Conservation (phyloP, 1,140 invertebrate genomes). For the Lordiphosa clarofinis region DNA sequence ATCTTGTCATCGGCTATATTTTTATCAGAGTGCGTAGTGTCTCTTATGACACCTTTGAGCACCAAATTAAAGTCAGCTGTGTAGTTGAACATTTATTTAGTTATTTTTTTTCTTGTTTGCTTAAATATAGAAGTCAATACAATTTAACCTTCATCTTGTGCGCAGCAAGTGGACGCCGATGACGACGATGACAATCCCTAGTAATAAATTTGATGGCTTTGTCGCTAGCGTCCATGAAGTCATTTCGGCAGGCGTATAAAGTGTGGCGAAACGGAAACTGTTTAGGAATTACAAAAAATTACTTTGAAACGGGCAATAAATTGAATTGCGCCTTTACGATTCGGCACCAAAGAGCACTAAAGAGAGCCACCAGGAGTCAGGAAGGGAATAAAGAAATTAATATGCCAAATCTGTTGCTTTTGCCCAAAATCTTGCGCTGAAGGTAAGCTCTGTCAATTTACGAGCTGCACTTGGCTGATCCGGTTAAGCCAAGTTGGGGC, state of each 20-base stretch:
- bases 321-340: slow-evolving; percentile 41
- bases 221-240: not conserved
- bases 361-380: slow-evolving; percentile 1
- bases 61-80: too few relatives aligned
- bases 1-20: too few relatives aligned
- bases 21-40: too few relatives aligned
- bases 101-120: too few relatives aligned
- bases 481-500: too few relatives aligned
- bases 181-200: too few relatives aligned
- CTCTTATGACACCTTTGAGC: too few relatives aligned
- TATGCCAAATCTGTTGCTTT: slow-evolving; percentile 24
- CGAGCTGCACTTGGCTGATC: not conserved
- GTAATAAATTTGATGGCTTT: not conserved
- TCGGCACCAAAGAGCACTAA: slow-evolving; percentile 17
- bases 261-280: slow-evolving; percentile 13
- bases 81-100: too few relatives aligned
- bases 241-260: not conserved
- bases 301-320: slow-evolving; percentile 36
- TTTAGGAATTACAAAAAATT: slow-evolving; percentile 32
- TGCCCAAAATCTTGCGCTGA: not conserved
- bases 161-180: too few relatives aligned
- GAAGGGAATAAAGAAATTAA: slow-evolving; percentile 55
- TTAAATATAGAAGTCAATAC: too few relatives aligned
- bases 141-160: too few relatives aligned
- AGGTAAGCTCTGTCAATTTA: not conserved